Base-by-base conservation (phyloP, 2,113 vertebrate genomes). In the Oncorhynchus gorbuscha region DNA sequence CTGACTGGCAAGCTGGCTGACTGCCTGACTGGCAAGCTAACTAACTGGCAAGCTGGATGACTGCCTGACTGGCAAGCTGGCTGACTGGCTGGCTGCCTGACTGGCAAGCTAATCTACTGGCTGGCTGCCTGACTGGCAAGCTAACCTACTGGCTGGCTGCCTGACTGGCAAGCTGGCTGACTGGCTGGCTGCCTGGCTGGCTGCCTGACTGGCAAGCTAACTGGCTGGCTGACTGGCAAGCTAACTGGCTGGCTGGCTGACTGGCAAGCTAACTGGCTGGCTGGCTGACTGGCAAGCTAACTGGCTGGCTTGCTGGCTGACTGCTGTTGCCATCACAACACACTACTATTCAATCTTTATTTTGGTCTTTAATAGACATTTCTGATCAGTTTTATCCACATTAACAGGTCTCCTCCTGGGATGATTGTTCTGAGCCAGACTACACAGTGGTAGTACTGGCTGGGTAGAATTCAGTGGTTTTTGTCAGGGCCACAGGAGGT, bases 341-440 rank as follows among this genome's bases (percentile, higher is more conserved):
- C 68, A 74, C 48, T 79, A 65, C 79, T 51, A 68, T 78, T 76
- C 75, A 69, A 30, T 14, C 67, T 80, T 70, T 77, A 80, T 78
- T 74, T 62, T 51, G 9, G 48, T 12, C 69, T 75, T 69, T 76
- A 13, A 32, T 70, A 12, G 77, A 61, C 30, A 35, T 85, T 61
- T 72, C 69, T 71, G 78, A 75, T 71, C 73, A 81, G 12, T 35
- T 35, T 69, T 7, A 39, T 39, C 30, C 30, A 69, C 16, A 30
- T 69, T 14, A 18, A 35, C 32, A 14, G 30, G 67, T 20, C 32
- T 69, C 67, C 67, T 35, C 30, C 32, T 30, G 16, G 18, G 16
- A 32, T 24, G 32, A 69, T 5, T 35, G 30, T 20, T 18, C 16
- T 14, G 5, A 32, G 20, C n/a, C 67, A 14, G 32, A 35, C 32